Base-by-base conservation (phyloP, 1,140 invertebrate species). In the Oscheius sp. region DNA sequence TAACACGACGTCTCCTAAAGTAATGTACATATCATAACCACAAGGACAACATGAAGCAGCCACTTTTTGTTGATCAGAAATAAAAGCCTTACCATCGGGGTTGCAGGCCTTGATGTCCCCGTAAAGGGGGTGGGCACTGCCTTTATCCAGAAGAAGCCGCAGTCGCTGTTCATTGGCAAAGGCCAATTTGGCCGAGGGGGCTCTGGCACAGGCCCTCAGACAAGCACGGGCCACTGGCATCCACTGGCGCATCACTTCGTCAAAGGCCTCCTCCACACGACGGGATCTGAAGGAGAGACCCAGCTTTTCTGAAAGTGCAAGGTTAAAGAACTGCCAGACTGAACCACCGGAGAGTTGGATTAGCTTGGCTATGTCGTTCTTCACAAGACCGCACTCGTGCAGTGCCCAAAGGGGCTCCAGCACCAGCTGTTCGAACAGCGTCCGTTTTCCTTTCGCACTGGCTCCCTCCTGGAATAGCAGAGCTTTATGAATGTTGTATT, bases 391-490 rank as follows among this genome's bases (percentile, higher is more conserved):
- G 3, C 90, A 91, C 65, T 96, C 91, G 85, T 98, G 97, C 36
- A 97, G 85, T 72, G 90, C 88, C 91, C 94, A 96, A 36, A 99
- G 88, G 78, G 95, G 97, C 79, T 98, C 93, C 62, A 99, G 86
- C 64, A 97, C 90, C 58, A 99, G 88, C 85, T 97, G 93, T 13
- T 97, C 94, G 87, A 98, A 99, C 72, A 99, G 86, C 0, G 95
- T 93, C 79, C 93, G 94, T 84, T 98, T 98, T 0, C 91, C 92
- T 84, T 74, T 74, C 2, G 34, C 38, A 3, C 28, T 23, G 18
- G 72, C 72, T 1, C 29, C 49, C 32, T 42, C 36, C 35, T 69
- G 23, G 45, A 67, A 62, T 13, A 0, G n/a, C 35, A 23, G 29
- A 23, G 0, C 13, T 15, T 59, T 15, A 59, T 15, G 15, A 63